Conservation (phyloP, 2,888 invertebrate species). For the Sphecodes monilicornis region DNA sequence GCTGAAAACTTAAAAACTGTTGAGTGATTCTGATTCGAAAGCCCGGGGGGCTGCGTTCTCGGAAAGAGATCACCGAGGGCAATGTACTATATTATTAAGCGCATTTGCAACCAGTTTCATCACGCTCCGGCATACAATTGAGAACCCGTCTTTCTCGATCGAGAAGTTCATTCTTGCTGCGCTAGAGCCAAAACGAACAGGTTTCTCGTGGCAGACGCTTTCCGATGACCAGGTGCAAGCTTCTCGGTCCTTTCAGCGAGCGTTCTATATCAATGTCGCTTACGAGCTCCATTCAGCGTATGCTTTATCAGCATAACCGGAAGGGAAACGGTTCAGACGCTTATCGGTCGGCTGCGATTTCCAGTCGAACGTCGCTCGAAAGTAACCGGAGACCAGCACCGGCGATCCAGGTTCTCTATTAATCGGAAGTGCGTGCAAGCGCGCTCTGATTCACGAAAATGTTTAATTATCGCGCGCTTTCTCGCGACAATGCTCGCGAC, state of each 20-base stretch:
- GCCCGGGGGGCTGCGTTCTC: neutral
- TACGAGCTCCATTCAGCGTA: conserved; percentile 29
- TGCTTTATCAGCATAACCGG: conserved; percentile 69
- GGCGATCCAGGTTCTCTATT: conserved; percentile 17
- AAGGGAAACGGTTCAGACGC: conserved; percentile 50
- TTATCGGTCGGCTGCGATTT: conserved; percentile 50
- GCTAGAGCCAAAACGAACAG: conserved; percentile 52
- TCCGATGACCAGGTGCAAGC: conserved; percentile 46
- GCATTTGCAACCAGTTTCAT: conserved; percentile 19
- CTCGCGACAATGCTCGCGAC: conserved; percentile 46
- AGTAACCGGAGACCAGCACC: conserved; percentile 50
- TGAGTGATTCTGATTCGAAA: neutral
- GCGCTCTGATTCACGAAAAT: conserved; percentile 29
- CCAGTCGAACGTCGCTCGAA: conserved; percentile 42
- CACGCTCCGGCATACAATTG: conserved; percentile 12
- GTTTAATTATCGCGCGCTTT: conserved; percentile 61
- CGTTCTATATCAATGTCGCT: conserved; percentile 53
- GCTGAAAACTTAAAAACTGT: neutral
- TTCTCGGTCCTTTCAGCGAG: conserved; percentile 20
- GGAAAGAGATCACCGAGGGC: conserved; percentile 9
- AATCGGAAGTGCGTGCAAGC: conserved; percentile 35
- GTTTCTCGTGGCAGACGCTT: conserved; percentile 46
- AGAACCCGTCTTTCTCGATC: conserved; percentile 40
- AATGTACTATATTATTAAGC: neutral
- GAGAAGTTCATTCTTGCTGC: conserved; percentile 31